Conservation (phyloP, 2,888 invertebrate genomes). For the Caenorhabditis drosophilae region DNA sequence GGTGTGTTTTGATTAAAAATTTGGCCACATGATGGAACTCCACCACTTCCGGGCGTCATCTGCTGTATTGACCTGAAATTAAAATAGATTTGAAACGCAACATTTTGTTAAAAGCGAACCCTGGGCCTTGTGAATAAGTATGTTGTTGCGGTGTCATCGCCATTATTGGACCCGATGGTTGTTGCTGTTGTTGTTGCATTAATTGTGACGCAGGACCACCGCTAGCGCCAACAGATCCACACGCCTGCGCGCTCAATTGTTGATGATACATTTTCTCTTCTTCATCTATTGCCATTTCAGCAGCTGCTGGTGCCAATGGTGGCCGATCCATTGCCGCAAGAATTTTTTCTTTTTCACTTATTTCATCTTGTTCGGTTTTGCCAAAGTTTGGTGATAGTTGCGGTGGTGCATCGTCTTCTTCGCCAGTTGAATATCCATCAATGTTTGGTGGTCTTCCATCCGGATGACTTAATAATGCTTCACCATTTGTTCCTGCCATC, state of each 20-base stretch:
- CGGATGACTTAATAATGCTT: background rate
- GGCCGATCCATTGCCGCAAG: constrained; percentile 20
- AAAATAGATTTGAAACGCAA: constrained; percentile 4
- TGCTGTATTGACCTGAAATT: constrained; percentile 36
- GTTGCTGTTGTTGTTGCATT: background rate
- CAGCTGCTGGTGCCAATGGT: constrained; percentile 23
- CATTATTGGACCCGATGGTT: constrained; percentile 5
- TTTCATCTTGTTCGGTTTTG: constrained; percentile 12
- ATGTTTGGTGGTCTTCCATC: too few species aligned
- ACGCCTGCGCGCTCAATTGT: constrained; percentile 1
- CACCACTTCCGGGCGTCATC: constrained; percentile 44
- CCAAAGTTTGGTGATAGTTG: constrained; percentile 33
- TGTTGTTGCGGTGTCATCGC: constrained; percentile 21
- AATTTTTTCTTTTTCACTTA: constrained; percentile 13
- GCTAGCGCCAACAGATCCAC: background rate
- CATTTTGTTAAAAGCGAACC: background rate
- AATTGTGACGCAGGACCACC: constrained; percentile 8
- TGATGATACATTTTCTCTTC: constrained; percentile 7
- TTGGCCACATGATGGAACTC: constrained; percentile 37
- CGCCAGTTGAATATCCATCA: constrained; percentile 22
- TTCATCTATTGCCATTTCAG: background rate
- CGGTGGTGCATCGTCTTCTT: constrained; percentile 48
- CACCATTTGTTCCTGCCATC: too few species aligned
- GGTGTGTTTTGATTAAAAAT: constrained; percentile 36
- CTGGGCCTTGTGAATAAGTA: constrained; percentile 6